These are phyloP conservation scores for Erpetoichthys calabaricus DNA, from an alignment of 2,797 vertebrate genomes.

Conservation along the genomic window DNA sequence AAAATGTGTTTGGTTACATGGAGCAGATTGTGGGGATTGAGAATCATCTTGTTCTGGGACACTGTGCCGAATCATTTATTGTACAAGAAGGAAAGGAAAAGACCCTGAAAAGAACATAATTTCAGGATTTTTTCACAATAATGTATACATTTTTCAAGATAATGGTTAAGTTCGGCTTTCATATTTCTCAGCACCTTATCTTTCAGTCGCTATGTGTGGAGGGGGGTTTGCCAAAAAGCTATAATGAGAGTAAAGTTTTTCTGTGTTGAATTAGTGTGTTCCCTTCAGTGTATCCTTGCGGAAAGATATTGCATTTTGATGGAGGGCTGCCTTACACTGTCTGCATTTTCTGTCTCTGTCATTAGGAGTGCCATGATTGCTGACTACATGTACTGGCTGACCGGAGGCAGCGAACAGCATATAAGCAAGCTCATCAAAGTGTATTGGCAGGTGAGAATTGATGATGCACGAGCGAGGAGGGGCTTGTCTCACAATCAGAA, in stretches of 20 bases:
- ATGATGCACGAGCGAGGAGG: slow-evolving; percentile 25
- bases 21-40: no score
- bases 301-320: slow-evolving; percentile 22
- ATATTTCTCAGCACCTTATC: no score
- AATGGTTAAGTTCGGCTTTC: no score
- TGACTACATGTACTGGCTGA: slow-evolving; percentile 63
- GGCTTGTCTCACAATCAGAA: slow-evolving; percentile 39
- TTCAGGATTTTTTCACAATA: no score
- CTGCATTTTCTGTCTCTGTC: slow-evolving; percentile 37
- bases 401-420: slow-evolving; percentile 35
- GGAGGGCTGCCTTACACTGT: slow-evolving; percentile 26
- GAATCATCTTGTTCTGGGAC: no score
- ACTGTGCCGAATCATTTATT: no score
- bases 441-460: slow-evolving; percentile 80
- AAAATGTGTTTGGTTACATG: no score
- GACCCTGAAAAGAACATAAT: no score
- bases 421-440: slow-evolving; percentile 67
- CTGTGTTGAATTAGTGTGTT: slow-evolving; percentile 18
- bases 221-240: no score
- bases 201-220: no score
- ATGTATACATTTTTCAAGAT: no score
- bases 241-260: not conserved
- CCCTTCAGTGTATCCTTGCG: slow-evolving; percentile 8
- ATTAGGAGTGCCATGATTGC: slow-evolving; percentile 59
- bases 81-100: no score